Base-by-base conservation (phyloP, 2,888 invertebrate species). In the Cryptops parisi region DNA sequence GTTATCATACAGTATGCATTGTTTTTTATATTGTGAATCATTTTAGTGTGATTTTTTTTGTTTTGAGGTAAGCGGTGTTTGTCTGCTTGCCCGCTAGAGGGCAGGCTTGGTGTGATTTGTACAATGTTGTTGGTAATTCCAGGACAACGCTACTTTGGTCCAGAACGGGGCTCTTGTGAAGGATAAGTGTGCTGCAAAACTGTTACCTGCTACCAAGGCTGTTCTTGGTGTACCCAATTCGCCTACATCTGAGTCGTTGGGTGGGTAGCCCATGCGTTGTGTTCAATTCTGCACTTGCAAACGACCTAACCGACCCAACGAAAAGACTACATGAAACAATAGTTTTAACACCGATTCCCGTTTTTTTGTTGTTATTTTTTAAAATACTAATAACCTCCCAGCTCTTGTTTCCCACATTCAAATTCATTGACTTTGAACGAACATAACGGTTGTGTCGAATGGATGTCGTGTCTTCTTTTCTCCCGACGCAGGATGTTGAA, bases 191-290 rank as follows among this genome's bases (percentile, higher is more conserved):
- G 53, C 55, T 47, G 50, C 41, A 24, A 50, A 54, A 52, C 52
- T 52, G 55, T 47, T 43, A 45, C 52, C 55, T 24, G 50, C 38
- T 27, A 39, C 49, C 45, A 49, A 27, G 27, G 49, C 44, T 56
- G 25, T 48, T 38, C 48, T 56, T 45, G 55, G 47, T 49, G 55
- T 55, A 51, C 40, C 55, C 54, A 54, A 41, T 55, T 52, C 55
- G 50, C 54, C 53, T 33, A 55, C 55, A 48, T 44, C 50, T 52
- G 54, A 50, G 53, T 54, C 55, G 46, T 51, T 55, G 55, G 55
- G 55, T 55, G 55, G 55, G 53, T 55, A 55, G 49, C 49, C 49
- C 49, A 47, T 47, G 47, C 49, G 49, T 49, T 38, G 38, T 49
- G 17, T 22, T 47, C 41, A 41, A 17, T 33, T 33, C 33, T 33